These are phyloP conservation scores for Mythimna pallens DNA, from an alignment of 2,888 invertebrate species.

Conservation along the genomic window DNA sequence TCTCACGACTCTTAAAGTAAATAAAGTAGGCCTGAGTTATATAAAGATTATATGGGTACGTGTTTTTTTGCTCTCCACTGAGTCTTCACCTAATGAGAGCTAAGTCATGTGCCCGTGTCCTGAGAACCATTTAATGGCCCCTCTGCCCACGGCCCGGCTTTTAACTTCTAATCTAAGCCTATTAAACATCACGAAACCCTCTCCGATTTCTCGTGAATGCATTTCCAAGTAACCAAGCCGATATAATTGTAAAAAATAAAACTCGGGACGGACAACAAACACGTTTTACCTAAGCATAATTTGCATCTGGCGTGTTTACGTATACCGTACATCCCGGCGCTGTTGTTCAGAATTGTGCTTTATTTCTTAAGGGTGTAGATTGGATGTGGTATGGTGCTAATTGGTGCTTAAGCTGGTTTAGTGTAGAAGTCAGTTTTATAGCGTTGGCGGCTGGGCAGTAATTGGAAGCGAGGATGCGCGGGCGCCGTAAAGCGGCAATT, in stretches of 20 bases:
- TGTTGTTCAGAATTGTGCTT: constrained; percentile 33
- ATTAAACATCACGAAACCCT: constrained; percentile 88
- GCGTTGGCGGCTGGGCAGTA: constrained; percentile 89
- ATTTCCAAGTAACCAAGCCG: constrained; percentile 89
- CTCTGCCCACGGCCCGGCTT: constrained; percentile 81
- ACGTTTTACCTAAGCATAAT: constrained; percentile 90
- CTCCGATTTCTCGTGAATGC: constrained; percentile 88
- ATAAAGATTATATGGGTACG: constrained; percentile 51
- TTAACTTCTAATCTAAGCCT: constrained; percentile 90
- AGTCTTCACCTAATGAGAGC: constrained; percentile 76
- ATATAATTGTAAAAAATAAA: constrained; percentile 90
- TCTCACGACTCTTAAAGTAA: constrained; percentile 45
- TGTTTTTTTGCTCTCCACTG: constrained; percentile 64
- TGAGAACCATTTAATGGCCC: constrained; percentile 83
- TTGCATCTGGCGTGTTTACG: constrained; percentile 78
- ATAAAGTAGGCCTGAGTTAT: constrained; percentile 44
- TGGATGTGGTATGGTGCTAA: constrained; percentile 37
- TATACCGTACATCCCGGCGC: constrained; percentile 44
- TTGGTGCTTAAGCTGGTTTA: constrained; percentile 68
- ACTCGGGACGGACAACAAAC: constrained; percentile 87
- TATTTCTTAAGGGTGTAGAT: constrained; percentile 50
- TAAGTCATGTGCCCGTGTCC: constrained; percentile 75
- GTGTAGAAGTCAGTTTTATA: constrained; percentile 77
- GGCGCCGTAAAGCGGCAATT: constrained; percentile 90
- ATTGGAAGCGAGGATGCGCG: constrained; percentile 90